Evolutionary conservation across 2,797 vertebrate genomes (phyloP), one percentile per base, ranked within the genome.

Genomic region (Nothura maculosa): DNA sequence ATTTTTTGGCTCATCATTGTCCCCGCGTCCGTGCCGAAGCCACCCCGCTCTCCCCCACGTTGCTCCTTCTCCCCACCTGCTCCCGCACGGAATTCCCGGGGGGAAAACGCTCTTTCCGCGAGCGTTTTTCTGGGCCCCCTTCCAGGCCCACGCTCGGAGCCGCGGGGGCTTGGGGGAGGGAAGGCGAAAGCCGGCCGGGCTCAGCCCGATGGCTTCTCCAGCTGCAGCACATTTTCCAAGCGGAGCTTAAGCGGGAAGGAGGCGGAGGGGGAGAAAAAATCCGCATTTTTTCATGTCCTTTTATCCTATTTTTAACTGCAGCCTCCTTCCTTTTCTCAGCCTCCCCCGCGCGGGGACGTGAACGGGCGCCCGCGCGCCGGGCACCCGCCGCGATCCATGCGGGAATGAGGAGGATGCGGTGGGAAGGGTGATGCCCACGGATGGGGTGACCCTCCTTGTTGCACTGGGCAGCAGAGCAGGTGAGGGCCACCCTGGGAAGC

Each of bases 161-260:
- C 96, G 93, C 85, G 62, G 91, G 91, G 93, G 90, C 34, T 86
- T 78, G 73, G 66, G 76, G 74, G 75, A 78, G 42, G 74, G 94
- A 91, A 96, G 93, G 95, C 89, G 93, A 89, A 97, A 95, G 94
- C 92, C 94, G 93, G 95, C 91, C 81, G 47, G 68, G 88, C 95
- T 93, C 87, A 95, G 97, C 96, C 96, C 98, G 85, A 98, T 98
- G 98, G 97, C 97, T 98, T 98, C 98, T 98, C 98, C 99, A 99
- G 99, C 99, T 98, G 98, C 95, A 96, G 97, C 84, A 73, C 75
- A 97, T 97, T 98, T 98, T 97, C 97, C 6, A 6, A 97, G 93
- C 9, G 4, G 82, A 94, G 90, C 87, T 93, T 95, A 85, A 62
- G 72, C 21, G 21, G 42, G 42, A 43, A 43, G 42, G 42, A 47